A percentile compares a stretch with the other conserved stretches of the same genome.
These are phyloP conservation scores for Salarias fasciatus DNA, from an alignment of 2,797 vertebrate species.

Conservation along the genomic window DNA sequence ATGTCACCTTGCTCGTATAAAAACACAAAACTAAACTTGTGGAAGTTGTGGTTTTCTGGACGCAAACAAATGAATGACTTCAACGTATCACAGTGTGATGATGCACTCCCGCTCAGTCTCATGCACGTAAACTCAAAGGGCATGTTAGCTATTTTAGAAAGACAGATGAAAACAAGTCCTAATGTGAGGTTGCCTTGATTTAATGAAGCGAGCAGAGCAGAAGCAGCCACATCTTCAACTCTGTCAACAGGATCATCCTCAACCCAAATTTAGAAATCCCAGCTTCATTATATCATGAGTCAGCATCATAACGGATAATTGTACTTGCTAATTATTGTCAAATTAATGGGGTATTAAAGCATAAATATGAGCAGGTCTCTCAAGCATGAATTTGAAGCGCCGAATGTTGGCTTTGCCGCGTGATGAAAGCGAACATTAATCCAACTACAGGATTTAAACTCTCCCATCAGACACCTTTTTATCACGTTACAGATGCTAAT, in stretches of 20 bases:
- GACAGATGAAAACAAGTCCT: conserved; percentile 23
- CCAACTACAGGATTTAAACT: conserved; percentile 41
- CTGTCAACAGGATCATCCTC: not conserved
- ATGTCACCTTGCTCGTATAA: not conserved
- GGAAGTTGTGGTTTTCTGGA: not conserved
- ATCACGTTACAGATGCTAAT: conserved; percentile 49
- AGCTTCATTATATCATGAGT: conserved; percentile 1
- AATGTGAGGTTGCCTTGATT: conserved; percentile 10
- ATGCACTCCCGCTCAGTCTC: conserved; percentile 22
- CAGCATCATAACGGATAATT: not conserved
- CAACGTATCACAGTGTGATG: conserved; percentile 2
- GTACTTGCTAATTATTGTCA: conserved; percentile 17
- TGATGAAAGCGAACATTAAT: conserved; percentile 36
- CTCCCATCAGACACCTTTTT: conserved; percentile 29
- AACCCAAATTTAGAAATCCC: conserved; percentile 5
- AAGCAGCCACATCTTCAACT: conserved; percentile 2
- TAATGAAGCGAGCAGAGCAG: conserved; percentile 15
- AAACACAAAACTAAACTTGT: not conserved
- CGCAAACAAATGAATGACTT: not conserved
- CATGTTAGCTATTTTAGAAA: conserved; percentile 4
- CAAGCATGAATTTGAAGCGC: not conserved
- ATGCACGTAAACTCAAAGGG: not conserved
- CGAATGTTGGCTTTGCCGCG: conserved; percentile 21
- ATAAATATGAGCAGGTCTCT: conserved; percentile 18
- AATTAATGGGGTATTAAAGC: conserved; percentile 15